phyloP scores from a whole-genome alignment of 2,888 invertebrate genomes.

The Lamellibrachia columna region DNA sequence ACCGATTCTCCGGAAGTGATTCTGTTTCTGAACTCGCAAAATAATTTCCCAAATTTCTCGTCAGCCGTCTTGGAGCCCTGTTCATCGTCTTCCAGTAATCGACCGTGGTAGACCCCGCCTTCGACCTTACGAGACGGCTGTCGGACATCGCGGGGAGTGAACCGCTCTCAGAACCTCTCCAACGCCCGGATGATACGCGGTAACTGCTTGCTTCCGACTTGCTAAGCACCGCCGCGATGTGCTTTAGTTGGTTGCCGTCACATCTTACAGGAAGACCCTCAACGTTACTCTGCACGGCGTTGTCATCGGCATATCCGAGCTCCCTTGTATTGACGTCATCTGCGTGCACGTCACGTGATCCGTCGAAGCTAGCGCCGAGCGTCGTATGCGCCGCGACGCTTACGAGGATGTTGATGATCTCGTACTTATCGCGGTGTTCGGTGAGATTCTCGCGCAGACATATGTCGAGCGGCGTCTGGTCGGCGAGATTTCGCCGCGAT shows the following conservation, averaged over 20 bases:
- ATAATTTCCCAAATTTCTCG: background rate
- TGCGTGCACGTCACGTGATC: background rate
- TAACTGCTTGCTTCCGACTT: no score
- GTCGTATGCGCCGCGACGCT: background rate
- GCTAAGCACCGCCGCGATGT: no score
- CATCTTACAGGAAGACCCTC: background rate
- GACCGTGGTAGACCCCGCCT: background rate
- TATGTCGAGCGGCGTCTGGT: background rate
- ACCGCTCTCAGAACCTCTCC: background rate
- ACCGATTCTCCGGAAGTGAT: background rate
- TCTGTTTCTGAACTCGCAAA: background rate
- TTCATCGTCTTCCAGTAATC: background rate
- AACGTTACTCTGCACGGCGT: background rate
- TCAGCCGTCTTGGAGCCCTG: background rate
- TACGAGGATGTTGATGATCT: constrained; percentile 2
- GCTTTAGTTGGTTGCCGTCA: background rate
- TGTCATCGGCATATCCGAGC: background rate
- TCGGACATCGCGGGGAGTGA: background rate
- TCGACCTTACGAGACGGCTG: background rate
- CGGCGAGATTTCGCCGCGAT: constrained; percentile 10
- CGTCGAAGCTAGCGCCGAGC: background rate
- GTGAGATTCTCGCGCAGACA: background rate
- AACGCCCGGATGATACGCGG: no score
- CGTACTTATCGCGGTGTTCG: background rate
- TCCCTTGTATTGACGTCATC: background rate